Evolutionary conservation across 2,797 vertebrate genomes (phyloP).

Genomic region (Eulemur mongoz): DNA sequence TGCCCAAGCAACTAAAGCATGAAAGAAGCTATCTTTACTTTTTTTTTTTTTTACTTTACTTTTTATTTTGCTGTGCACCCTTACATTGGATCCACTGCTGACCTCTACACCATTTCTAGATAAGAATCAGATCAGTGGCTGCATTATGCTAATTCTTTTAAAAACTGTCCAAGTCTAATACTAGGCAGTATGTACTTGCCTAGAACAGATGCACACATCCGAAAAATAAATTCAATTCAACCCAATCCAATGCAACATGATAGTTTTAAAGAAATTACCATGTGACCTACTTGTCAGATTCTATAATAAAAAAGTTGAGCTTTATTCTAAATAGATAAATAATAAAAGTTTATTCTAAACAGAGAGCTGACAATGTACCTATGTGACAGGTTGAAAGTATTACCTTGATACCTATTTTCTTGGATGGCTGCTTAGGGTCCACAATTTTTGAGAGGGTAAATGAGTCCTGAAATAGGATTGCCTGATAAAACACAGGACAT

Average conservation of each 20-base stretch:
- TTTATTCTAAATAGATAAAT: background rate
- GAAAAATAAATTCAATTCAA: background rate
- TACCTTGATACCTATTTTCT: background rate
- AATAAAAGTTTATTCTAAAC: background rate
- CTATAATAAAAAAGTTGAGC: background rate
- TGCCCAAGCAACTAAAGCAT: background rate
- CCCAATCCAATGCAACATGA: background rate
- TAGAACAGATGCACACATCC: background rate
- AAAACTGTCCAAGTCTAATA: background rate
- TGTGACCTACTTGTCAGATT: background rate
- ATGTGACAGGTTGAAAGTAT: background rate
- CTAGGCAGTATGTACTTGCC: background rate
- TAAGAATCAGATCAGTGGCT: background rate
- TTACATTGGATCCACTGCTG: background rate
- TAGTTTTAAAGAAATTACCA: background rate
- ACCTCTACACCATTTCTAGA: background rate
- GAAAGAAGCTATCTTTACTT: background rate
- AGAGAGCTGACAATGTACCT: background rate
- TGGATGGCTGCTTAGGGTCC: background rate
- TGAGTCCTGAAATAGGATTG: background rate
- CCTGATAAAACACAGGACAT: background rate
- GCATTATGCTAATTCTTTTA: background rate
- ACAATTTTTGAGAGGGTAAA: conserved; percentile 15
- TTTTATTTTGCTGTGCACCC: background rate
- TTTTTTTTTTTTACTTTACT: background rate